Base-by-base conservation (phyloP, 92 coral and sea anemone species). In the Siderastrea siderea region DNA sequence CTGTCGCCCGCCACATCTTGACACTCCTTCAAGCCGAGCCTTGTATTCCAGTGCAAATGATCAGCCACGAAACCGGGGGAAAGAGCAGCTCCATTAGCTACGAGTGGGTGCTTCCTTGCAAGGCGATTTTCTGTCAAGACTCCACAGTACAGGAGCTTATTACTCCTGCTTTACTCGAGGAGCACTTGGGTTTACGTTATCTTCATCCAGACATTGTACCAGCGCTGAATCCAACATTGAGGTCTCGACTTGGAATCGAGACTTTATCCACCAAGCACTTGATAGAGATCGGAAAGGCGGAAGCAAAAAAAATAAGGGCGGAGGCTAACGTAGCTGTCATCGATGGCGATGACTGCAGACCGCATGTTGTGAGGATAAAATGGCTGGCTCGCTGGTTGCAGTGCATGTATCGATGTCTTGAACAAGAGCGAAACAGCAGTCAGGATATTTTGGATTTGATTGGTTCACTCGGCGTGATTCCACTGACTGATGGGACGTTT, bases 311-410 rank as follows among this genome's bases (percentile, higher is more conserved):
- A 87, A 71, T 82, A 65, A 48, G 78, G 38, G 59, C 49, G 2
- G 67, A 73, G 4, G 15, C 5, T 6, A 26, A n/a, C 26, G 50
- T 15, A 57, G 13, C 72, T 9, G 62, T 50, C 5, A 38, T 16
- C 45, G 57, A 52, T 44, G 14, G 45, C 77, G 67, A 68, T 10
- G 82, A 68, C 14, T 47, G 14, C 68, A 14, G 10, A 76, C 59
- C 77, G 49, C 69, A 47, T 45, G 50, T 66, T 53, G 50, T 12
- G 45, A 73, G 50, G 71, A 51, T 77, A 73, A 83, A 55, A 71
- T 96, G 99, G 99, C 81, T 92, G 59, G 98, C 99, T 19, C 85
- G 86, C 8, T 96, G 98, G 99, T 71, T 96, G 75, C 93, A 93
- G 81, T 89, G 99, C 80, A 87, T 96, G 81, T 89, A 93, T 68